Conservation (phyloP, 2,113 vertebrate genomes). For the Bufo gargarizans region DNA sequence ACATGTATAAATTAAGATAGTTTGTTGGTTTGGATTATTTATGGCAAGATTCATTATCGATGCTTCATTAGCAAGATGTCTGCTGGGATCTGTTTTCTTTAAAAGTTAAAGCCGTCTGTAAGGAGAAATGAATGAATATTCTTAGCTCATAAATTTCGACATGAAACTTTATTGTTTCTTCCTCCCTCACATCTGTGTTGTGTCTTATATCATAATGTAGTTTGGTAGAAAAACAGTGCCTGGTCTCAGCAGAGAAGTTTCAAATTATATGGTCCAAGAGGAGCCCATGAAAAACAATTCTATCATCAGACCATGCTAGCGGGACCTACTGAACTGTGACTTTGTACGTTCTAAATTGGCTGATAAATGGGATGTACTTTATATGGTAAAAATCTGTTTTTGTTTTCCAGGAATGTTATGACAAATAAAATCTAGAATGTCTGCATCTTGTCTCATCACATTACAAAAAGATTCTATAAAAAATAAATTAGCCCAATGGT, state of each 20-base stretch:
- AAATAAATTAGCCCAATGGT: not conserved
- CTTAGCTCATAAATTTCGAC: constrained; percentile 23
- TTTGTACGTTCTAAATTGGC: constrained; percentile 18
- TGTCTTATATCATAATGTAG: constrained; percentile 40
- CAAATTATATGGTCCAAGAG: constrained; percentile 30
- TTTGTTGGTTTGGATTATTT: not conserved
- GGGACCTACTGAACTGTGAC: constrained; percentile 36
- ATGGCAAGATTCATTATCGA: not conserved
- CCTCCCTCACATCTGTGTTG: constrained; percentile 39
- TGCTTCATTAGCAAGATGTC: not conserved
- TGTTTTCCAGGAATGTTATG: not conserved
- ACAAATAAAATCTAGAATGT: not conserved
- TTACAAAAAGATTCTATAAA: not conserved
- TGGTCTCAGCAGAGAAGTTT: constrained; percentile 35
- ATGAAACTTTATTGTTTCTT: constrained; percentile 39
- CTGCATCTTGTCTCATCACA: not conserved
- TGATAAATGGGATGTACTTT: constrained; percentile 2
- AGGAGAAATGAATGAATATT: constrained; percentile 18
- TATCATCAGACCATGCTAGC: constrained; percentile 6
- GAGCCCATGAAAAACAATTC: constrained; percentile 42
- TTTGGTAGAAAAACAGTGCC: constrained; percentile 2
- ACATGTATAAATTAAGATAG: not conserved
- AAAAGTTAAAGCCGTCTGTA: not conserved
- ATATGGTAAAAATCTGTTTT: not conserved
- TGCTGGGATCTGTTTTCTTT: constrained; percentile 29